Percentiles rank a stretch among this genome's conserved stretches.
Evolutionary conservation across 1,140 invertebrate genomes (phyloP).

Genomic region (Teleogryllus occipitalis): DNA sequence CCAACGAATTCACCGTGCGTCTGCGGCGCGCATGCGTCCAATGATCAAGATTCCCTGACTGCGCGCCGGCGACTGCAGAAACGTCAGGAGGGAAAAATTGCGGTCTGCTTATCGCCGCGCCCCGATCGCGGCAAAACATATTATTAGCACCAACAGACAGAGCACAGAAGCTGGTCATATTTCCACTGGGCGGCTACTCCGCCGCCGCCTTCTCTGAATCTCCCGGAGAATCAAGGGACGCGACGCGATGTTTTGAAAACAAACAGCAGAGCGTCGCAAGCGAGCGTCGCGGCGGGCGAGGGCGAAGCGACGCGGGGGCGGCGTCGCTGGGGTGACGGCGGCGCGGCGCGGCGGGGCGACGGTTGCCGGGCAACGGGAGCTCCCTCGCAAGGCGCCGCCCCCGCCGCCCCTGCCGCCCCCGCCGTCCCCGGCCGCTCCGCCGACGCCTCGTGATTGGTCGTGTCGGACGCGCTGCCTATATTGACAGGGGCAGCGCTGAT

Average conservation of each 20-base stretch:
- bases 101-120: background rate
- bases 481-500: background rate
- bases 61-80: background rate
- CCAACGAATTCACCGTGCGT: too few relatives aligned
- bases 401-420: too few relatives aligned
- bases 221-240: background rate
- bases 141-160: background rate
- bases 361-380: background rate
- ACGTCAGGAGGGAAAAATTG: background rate
- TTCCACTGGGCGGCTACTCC: background rate
- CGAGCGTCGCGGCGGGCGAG: background rate
- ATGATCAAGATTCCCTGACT: background rate
- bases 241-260: background rate
- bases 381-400: background rate
- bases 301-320: background rate
- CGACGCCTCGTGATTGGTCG: background rate
- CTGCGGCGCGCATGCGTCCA: background rate
- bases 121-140: background rate
- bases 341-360: too few relatives aligned
- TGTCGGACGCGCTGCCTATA: constrained; percentile 2
- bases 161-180: background rate
- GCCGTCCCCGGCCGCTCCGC: too few relatives aligned
- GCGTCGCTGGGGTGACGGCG: background rate
- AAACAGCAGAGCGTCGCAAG: background rate
- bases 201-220: background rate